phyloP scores from a whole-genome alignment of 2,888 invertebrate species.

The Aporophyla nigra region DNA sequence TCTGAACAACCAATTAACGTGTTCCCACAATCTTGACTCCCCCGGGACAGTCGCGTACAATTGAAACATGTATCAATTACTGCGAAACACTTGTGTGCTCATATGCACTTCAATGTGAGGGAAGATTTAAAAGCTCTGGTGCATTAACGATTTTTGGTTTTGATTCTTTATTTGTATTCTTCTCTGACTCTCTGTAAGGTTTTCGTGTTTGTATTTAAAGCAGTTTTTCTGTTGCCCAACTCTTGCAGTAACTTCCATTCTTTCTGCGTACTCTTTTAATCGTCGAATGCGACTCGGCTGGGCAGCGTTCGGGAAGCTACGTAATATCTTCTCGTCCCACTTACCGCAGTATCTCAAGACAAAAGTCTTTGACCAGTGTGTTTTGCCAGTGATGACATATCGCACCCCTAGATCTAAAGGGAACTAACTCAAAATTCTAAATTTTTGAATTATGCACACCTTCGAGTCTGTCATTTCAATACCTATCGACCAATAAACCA shows the following conservation, averaged over 20 bases:
- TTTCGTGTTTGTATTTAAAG: neutral
- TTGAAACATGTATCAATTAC: conserved; percentile 62
- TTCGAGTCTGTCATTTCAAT: too few species aligned
- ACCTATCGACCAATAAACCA: too few species aligned
- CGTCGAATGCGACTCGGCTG: too few species aligned
- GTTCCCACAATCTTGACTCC: conserved; percentile 61
- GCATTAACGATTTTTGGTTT: neutral
- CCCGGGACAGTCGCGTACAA: conserved; percentile 53
- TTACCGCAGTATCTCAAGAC: too few species aligned
- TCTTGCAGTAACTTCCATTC: neutral
- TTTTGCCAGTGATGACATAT: too few species aligned
- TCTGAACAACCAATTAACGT: conserved; percentile 61
- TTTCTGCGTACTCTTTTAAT: neutral
- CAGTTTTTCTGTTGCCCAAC: neutral
- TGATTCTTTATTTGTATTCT: neutral
- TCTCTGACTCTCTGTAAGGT: neutral
- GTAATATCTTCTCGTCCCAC: too few species aligned
- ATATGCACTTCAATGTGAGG: conserved; percentile 29
- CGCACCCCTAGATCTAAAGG: too few species aligned
- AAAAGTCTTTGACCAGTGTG: too few species aligned
- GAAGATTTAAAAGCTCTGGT: neutral
- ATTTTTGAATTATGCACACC: too few species aligned
- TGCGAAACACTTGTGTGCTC: conserved; percentile 46
- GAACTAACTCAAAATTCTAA: too few species aligned
- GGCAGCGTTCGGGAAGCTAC: too few species aligned